A percentile compares a stretch with the other conserved stretches of the same genome.
These are phyloP conservation scores for Elysia chlorotica DNA, from an alignment of 1,140 invertebrate genomes.

Conservation along the genomic window DNA sequence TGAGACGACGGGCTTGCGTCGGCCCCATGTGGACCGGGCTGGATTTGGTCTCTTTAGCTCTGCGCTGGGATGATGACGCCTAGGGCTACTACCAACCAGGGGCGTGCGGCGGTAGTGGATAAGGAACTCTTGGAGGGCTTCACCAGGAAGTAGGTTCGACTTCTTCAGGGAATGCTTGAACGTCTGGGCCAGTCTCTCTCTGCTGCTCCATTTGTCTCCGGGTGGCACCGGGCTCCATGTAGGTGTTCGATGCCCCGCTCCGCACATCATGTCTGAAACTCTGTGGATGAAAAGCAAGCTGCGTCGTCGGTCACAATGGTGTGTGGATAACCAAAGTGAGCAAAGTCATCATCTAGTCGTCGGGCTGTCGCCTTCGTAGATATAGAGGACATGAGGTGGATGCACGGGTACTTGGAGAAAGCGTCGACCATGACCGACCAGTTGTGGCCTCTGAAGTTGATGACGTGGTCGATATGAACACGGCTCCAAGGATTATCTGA, in stretches of 20 bases:
- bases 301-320: background rate
- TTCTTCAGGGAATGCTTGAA: background rate
- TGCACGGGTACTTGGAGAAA: too few relatives aligned
- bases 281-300: background rate
- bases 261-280: background rate
- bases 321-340: background rate
- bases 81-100: too few relatives aligned
- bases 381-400: background rate
- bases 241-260: background rate
- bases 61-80: too few relatives aligned
- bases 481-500: background rate
- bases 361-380: background rate
- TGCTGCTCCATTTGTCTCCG: slow-evolving; percentile 1
- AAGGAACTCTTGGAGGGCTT: background rate
- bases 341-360: background rate
- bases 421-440: too few relatives aligned
- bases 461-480: background rate
- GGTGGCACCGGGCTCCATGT: background rate
- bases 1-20: too few relatives aligned
- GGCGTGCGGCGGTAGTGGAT: background rate
- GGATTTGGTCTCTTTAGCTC: too few relatives aligned
- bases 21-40: too few relatives aligned
- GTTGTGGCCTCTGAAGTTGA: too few relatives aligned
- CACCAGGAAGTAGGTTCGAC: background rate
- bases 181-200: background rate